phyloP scores from a whole-genome alignment of 2,113 vertebrate genomes.

The Noturus placidus region DNA sequence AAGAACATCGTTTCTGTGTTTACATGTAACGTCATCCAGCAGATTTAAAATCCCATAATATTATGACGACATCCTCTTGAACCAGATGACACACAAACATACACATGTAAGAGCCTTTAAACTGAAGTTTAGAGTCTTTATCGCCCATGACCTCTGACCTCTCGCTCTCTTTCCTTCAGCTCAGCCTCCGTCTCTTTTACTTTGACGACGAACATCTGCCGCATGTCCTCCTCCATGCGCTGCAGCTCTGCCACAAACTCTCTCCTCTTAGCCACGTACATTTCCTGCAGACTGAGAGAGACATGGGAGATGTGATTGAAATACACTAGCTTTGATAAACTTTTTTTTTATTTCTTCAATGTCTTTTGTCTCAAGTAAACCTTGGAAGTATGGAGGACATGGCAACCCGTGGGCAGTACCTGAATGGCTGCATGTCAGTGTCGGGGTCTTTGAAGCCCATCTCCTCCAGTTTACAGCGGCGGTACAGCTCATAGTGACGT shows the following conservation, averaged over 20 bases:
- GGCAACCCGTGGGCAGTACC: slow-evolving; percentile 65
- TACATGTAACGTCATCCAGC: neutral
- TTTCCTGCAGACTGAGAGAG: slow-evolving; percentile 50
- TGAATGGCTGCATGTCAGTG: slow-evolving; percentile 89
- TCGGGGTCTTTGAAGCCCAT: slow-evolving; percentile 96
- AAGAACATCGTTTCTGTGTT: neutral
- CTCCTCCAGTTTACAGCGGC: slow-evolving; percentile 92
- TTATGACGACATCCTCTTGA: neutral
- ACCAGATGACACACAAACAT: neutral
- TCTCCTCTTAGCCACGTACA: slow-evolving; percentile 51
- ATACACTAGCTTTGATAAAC: neutral
- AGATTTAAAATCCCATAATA: neutral
- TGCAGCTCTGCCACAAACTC: slow-evolving; percentile 52
- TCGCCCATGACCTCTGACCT: slow-evolving; percentile 37
- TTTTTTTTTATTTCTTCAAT: neutral
- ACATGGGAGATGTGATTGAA: neutral
- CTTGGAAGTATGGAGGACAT: neutral
- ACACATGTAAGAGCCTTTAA: neutral
- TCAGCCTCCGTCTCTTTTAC: slow-evolving; percentile 56
- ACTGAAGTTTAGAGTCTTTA: neutral
- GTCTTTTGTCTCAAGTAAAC: slow-evolving; percentile 53
- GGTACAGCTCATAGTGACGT: slow-evolving; percentile 94
- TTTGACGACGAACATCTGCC: slow-evolving; percentile 53
- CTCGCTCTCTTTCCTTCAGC: slow-evolving; percentile 54
- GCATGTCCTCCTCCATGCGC: slow-evolving; percentile 54